Evolutionary conservation across 2,113 vertebrate species (phyloP).

Genomic region (Nibea albiflora): DNA sequence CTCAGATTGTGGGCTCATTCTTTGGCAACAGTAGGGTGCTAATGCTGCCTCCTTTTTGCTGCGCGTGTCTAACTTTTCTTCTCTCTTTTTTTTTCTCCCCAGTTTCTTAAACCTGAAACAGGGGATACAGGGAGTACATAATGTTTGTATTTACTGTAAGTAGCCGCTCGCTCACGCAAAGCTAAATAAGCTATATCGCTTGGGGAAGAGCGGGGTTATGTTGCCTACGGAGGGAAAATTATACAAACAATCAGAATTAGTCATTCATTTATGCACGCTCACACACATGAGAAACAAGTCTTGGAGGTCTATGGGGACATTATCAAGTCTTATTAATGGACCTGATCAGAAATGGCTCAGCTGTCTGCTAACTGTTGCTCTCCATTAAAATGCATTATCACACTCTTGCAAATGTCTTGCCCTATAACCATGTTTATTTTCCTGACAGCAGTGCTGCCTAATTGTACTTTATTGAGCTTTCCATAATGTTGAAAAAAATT

Average conservation of each 20-base stretch:
- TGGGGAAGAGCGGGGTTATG: slow-evolving; percentile 15
- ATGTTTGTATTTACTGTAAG: slow-evolving; percentile 9
- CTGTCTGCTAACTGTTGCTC: slow-evolving; percentile 55
- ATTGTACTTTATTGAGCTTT: slow-evolving; percentile 52
- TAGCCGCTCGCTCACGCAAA: background rate
- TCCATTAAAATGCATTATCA: slow-evolving; percentile 76
- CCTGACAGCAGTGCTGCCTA: slow-evolving; percentile 39
- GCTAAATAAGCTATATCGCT: slow-evolving; percentile 24
- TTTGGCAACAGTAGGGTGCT: background rate
- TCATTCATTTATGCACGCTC: slow-evolving; percentile 61
- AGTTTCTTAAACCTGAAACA: background rate
- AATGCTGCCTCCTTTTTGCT: background rate
- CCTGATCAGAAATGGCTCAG: slow-evolving; percentile 63
- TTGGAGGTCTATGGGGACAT: slow-evolving; percentile 62
- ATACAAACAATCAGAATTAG: slow-evolving; percentile 56
- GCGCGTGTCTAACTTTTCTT: background rate
- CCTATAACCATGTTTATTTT: slow-evolving; percentile 64
- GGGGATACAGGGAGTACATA: background rate
- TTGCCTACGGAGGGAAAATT: slow-evolving; percentile 35
- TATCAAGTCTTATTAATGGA: slow-evolving; percentile 70
- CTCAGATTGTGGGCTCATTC: background rate
- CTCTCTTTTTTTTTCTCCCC: too few species aligned
- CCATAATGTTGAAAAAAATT: slow-evolving; percentile 34
- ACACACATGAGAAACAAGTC: slow-evolving; percentile 58
- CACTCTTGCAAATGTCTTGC: slow-evolving; percentile 71